Percentiles rank a stretch among this genome's conserved stretches.
Evolutionary conservation across 2,113 vertebrate species (phyloP).

Genomic region (Pseudopipra pipra): DNA sequence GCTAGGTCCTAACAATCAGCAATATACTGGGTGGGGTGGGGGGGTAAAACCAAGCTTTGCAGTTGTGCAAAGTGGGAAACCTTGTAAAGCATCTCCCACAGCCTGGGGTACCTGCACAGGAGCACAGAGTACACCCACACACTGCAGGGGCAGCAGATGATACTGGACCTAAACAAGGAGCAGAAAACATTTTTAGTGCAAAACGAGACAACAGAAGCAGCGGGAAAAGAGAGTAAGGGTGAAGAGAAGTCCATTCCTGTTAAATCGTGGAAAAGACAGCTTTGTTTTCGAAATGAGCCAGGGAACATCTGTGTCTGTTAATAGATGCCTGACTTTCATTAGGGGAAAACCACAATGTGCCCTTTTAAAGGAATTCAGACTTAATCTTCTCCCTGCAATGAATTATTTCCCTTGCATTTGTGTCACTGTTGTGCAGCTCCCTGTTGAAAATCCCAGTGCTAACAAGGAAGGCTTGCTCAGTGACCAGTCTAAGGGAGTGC

Average conservation of each 20-base stretch:
- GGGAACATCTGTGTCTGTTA: neutral
- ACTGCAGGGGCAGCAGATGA: too few relatives aligned
- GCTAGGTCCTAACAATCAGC: neutral
- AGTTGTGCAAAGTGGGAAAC: neutral
- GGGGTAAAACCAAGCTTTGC: neutral
- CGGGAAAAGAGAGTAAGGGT: accelerated
- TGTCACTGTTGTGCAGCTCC: neutral
- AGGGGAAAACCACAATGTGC: neutral
- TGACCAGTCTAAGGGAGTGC: neutral
- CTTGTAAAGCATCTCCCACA: neutral
- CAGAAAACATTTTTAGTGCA: neutral
- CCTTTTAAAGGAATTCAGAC: neutral
- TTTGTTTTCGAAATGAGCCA: neutral
- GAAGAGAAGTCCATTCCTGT: neutral
- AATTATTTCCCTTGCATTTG: neutral
- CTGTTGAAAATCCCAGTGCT: neutral
- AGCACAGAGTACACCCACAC: neutral
- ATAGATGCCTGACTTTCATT: neutral
- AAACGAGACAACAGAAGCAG: neutral
- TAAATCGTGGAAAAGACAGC: neutral
- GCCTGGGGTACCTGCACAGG: neutral
- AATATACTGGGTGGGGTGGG: neutral
- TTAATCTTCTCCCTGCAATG: neutral
- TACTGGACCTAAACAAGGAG: neutral
- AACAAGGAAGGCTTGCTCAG: neutral